Evolutionary conservation across 2,113 vertebrate genomes (phyloP).

Genomic region (Callospermophilus lateralis): DNA sequence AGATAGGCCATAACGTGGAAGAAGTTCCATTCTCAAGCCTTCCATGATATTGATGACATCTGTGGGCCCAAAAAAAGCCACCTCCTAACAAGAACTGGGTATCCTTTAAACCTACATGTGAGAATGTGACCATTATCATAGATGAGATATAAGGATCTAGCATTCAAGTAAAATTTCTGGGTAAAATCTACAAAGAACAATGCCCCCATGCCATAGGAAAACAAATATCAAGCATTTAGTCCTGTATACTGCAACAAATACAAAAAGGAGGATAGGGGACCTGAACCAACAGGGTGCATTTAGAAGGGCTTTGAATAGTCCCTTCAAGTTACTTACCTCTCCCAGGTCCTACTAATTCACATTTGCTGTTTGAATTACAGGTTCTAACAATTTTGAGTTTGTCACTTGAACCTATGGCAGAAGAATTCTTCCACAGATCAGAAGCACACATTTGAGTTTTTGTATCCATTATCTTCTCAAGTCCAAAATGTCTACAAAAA

Average conservation of each 20-base stretch:
- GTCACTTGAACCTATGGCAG: neutral
- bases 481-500: neutral
- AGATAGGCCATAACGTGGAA: neutral
- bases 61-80: neutral
- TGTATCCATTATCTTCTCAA: neutral
- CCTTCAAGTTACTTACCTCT: neutral
- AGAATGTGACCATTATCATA: neutral
- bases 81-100: neutral
- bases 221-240: neutral
- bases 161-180: neutral
- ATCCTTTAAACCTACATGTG: neutral
- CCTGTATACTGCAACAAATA: neutral
- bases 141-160: neutral
- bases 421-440: neutral
- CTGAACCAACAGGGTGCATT: neutral
- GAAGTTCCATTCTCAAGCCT: neutral
- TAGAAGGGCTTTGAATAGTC: neutral
- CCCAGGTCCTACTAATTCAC: neutral
- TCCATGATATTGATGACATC: neutral
- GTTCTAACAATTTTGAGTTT: neutral
- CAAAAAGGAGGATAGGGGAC: neutral
- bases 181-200: neutral
- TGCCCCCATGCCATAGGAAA: neutral
- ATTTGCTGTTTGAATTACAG: neutral
- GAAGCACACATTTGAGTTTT: neutral